phyloP scores from a whole-genome alignment of 1,140 invertebrate species.

The Anthonomus grandis region DNA sequence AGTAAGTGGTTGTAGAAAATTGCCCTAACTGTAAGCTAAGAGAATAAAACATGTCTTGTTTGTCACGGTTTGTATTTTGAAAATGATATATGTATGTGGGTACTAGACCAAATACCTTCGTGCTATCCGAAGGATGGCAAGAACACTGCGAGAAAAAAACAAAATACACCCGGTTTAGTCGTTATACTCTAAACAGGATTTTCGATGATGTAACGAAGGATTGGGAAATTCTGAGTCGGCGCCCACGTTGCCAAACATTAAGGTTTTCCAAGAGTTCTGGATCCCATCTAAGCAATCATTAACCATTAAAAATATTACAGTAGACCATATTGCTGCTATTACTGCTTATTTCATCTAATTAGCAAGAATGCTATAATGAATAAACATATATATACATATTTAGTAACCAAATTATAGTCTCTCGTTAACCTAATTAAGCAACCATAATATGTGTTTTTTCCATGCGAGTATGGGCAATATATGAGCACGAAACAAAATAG shows the following conservation, averaged over 20 bases:
- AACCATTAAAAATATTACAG: not conserved
- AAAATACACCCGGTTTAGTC: slow-evolving; percentile 12
- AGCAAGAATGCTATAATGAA: not conserved
- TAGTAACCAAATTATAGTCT: not conserved
- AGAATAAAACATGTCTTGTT: not conserved
- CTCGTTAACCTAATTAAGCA: not conserved
- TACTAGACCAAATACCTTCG: slow-evolving; percentile 9
- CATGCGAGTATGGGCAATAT: too few relatives aligned
- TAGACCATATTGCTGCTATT: not conserved
- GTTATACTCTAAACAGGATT: slow-evolving; percentile 17
- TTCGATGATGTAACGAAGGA: slow-evolving; percentile 23
- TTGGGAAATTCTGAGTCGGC: slow-evolving; percentile 14
- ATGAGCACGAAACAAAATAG: too few relatives aligned
- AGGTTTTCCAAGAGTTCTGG: not conserved
- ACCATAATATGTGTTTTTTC: too few relatives aligned
- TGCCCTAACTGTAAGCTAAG: not conserved
- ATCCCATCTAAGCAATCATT: not conserved
- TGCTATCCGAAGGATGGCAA: slow-evolving; percentile 3
- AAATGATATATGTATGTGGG: not conserved
- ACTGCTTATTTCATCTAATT: not conserved
- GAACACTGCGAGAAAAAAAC: slow-evolving; percentile 8
- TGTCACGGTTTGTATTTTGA: not conserved
- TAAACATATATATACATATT: not conserved
- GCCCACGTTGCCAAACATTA: slow-evolving; percentile 11
- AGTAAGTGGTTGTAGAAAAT: not conserved